phyloP scores from a whole-genome alignment of 35 echinoderm and acorn worm species.

The Acanthaster planci region DNA sequence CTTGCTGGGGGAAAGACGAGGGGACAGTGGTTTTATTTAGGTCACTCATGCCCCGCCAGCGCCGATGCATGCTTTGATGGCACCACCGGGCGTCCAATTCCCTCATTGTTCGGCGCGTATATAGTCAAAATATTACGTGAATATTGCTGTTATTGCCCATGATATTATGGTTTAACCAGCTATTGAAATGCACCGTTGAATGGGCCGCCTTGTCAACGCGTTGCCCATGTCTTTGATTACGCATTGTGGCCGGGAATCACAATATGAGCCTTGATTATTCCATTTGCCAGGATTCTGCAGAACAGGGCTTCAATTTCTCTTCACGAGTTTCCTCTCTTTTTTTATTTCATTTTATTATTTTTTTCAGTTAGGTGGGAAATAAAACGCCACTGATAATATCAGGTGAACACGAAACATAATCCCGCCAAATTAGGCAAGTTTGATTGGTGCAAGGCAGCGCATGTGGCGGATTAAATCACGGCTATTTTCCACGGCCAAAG shows the following conservation, averaged over 20 bases:
- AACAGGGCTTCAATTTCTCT: slow-evolving; percentile 28
- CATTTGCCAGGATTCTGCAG: not conserved
- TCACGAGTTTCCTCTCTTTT: not conserved
- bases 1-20: too few relatives aligned
- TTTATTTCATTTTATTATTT: not conserved
- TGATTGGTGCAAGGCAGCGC: not conserved
- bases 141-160: slow-evolving; percentile 10
- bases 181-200: not conserved
- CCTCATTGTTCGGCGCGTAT: not conserved
- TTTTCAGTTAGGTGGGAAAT: too few relatives aligned
- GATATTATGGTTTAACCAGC: not conserved
- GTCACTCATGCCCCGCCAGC: not conserved
- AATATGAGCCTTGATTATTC: slow-evolving; percentile 11
- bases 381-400: slow-evolving; percentile 27
- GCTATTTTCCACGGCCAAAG: not conserved
- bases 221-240: not conserved
- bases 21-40: not conserved
- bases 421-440: slow-evolving; percentile 19
- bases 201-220: not conserved
- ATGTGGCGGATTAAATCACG: not conserved
- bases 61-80: not conserved
- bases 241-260: not conserved
- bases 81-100: not conserved
- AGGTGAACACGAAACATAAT: slow-evolving; percentile 10
- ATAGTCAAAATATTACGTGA: slow-evolving; percentile 10